Base-by-base conservation (phyloP, 2,797 vertebrate species). In the Scyliorhinus canicula region DNA sequence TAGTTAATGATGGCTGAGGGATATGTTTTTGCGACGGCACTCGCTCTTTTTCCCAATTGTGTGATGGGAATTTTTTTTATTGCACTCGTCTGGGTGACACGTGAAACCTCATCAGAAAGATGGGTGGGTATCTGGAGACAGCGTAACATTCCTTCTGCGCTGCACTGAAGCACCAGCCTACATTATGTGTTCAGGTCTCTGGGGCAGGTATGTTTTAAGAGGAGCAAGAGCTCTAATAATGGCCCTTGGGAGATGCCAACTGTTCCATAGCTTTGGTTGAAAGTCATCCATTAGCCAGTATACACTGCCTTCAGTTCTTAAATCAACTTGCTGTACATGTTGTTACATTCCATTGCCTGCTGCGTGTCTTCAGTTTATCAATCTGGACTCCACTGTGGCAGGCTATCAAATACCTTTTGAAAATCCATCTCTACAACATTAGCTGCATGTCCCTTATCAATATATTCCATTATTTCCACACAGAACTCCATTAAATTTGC, bases 401-500 rank as follows among this genome's bases (percentile, higher is more conserved):
- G 3, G 3, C 65, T 65, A 91, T 65, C 88, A 91, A 44, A 65
- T 4, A 40, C 88, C 21, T 91, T 91, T 44, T 91, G 88, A 91
- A 91, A 91, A 91, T 44, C 52, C 88, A 91, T 91, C 88, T 44
- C 26, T 91, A 91, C 88, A 91, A 91, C 57, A 91, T 91, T 91
- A 91, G 63, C 60, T 91, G 57, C n/a, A 65, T 65, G n/a, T 65
- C 88, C n/a, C 40, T 65, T 91, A 91, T 65, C 88, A 91, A 91
- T 65, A 91, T 24, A 63, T 26, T 91, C 40, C 88, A 91, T 65
- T 91, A 82, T 91, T 91, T 40, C 88, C 57, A 44, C 21, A 44
- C 40, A 65, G 57, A 65, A 7, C 60, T 44, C 57, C 26, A 65
- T 91, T 91, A 91, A 65, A 24, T 44, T 91, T 91, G 88, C 24